Percentiles rank a stretch among this genome's conserved stretches.
Evolutionary conservation across 2,113 vertebrate genomes (phyloP).

Genomic region (Microcebus murinus): DNA sequence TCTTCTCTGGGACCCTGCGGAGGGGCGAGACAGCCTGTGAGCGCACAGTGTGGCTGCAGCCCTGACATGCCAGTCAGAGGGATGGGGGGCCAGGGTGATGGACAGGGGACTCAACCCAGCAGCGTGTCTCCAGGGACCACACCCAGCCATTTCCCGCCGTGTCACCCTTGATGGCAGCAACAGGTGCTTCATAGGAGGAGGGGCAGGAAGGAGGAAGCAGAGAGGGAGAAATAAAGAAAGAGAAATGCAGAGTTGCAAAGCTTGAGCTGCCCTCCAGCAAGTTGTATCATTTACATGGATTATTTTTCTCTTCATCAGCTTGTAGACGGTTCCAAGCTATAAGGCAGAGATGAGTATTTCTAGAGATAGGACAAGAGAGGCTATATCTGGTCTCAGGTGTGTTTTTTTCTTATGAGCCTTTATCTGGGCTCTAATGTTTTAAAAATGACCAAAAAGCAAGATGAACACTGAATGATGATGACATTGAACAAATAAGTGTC

Average conservation of each 20-base stretch:
- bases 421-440: background rate
- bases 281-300: background rate
- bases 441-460: background rate
- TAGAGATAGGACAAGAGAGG: background rate
- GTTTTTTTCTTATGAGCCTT: background rate
- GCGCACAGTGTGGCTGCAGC: background rate
- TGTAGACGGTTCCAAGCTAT: background rate
- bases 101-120: rapidly evolving
- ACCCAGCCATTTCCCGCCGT: background rate
- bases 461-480: rapidly evolving
- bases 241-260: background rate
- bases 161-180: background rate
- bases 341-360: background rate
- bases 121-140: background rate
- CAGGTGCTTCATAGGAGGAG: rapidly evolving
- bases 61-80: background rate
- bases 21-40: background rate
- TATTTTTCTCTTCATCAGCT: background rate
- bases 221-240: background rate
- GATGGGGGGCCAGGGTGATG: background rate
- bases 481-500: rapidly evolving
- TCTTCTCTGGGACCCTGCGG: background rate
- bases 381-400: background rate
- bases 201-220: too few relatives aligned
- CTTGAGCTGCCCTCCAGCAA: background rate